phyloP scores from a whole-genome alignment of 2,113 vertebrate species.

The Neoarius graeffei region DNA sequence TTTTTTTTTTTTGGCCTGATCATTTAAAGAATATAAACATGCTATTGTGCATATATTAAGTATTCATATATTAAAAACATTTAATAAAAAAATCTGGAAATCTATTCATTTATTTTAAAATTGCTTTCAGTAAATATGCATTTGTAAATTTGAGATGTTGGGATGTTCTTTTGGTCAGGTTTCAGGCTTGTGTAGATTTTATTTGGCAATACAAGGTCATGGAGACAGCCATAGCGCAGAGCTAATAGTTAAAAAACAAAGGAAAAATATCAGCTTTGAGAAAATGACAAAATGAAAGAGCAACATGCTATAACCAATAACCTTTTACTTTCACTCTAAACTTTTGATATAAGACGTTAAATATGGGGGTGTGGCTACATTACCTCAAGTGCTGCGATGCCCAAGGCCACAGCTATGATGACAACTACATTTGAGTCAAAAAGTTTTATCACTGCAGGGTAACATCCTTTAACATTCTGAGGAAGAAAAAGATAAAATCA shows the following conservation, averaged over 20 bases:
- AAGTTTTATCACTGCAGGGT: conserved; percentile 59
- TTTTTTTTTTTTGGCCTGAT: no score
- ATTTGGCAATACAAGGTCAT: conserved; percentile 70
- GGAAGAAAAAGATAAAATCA: background rate
- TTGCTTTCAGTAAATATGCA: background rate
- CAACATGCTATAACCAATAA: background rate
- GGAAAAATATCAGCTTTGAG: background rate
- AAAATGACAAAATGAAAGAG: background rate
- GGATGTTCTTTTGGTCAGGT: background rate
- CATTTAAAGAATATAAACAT: background rate
- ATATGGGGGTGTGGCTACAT: background rate
- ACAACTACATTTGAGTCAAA: conserved; percentile 65
- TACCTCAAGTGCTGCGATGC: conserved; percentile 78
- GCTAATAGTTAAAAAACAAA: conserved; percentile 52
- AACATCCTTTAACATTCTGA: conserved; percentile 68
- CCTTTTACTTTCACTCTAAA: background rate
- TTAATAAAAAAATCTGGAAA: background rate
- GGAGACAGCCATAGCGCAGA: conserved; percentile 72
- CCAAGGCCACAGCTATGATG: conserved; percentile 72
- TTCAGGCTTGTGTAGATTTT: conserved; percentile 53
- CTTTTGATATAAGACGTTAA: background rate
- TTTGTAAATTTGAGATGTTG: background rate
- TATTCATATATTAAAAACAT: background rate
- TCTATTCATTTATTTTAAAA: background rate
- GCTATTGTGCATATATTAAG: background rate